Conservation (phyloP, 2,888 invertebrate species). For the Tiliacea aurago region DNA sequence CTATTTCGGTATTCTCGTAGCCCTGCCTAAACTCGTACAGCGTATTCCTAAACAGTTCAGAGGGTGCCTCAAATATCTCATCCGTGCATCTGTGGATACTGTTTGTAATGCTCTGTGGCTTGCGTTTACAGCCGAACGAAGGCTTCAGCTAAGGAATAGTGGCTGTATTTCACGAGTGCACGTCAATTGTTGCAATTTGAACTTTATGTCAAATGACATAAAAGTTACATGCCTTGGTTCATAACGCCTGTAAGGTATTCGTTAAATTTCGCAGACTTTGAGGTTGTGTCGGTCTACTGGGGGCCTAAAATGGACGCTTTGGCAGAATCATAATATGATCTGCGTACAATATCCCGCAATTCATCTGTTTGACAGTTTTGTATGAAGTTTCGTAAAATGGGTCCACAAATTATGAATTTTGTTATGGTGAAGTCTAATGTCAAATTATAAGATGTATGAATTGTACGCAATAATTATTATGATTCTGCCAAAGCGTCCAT, state of each 20-base stretch:
- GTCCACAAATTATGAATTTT: no score
- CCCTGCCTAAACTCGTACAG: not conserved
- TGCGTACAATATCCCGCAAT: no score
- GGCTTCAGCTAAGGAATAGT: conserved; percentile 2
- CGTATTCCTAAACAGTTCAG: not conserved
- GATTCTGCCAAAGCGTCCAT: no score
- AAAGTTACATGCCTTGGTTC: not conserved
- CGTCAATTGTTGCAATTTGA: conserved; percentile 1
- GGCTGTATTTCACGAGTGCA: conserved; percentile 6
- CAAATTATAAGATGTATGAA: no score
- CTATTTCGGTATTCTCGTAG: conserved; percentile 1
- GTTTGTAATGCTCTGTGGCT: conserved; percentile 36
- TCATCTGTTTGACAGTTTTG: no score
- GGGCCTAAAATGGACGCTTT: no score
- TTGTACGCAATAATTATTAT: no score
- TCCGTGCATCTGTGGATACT: conserved; percentile 17
- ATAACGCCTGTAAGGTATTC: not conserved
- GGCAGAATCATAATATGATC: no score
- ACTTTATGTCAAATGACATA: conserved; percentile 11
- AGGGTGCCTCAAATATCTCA: conserved; percentile 15
- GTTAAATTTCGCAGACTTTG: conserved; percentile 3
- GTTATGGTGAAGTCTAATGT: no score
- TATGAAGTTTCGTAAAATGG: no score
- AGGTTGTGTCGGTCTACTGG: not conserved
- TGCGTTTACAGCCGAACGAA: conserved; percentile 11